Base-by-base conservation (phyloP, 1,140 invertebrate species). In the Lasioglossum baleicum region DNA sequence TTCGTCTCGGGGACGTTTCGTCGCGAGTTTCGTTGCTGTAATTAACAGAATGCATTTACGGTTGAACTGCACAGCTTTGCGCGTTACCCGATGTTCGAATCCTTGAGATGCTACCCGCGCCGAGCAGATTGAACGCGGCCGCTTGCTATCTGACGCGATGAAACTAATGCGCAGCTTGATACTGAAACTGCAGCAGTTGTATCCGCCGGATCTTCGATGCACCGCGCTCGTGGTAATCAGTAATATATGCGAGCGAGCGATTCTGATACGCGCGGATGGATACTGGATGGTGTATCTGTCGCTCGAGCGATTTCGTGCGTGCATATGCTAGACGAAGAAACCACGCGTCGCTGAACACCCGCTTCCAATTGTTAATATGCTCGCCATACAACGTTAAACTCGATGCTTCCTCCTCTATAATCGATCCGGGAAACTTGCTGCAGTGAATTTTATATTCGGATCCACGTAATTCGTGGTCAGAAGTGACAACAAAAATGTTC, bases 131-230 rank as follows among this genome's bases (percentile, higher is more conserved):
- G 73, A 85, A 85, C 60, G 68, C 51, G 20, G 10, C 35, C 56
- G 73, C 71, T 53, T 22, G 65, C 42, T 75, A 84, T 84, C 82
- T 74, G 83, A 85, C 73, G 73, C 65, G 73, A 70, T 65, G 61
- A 60, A 65, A 65, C 61, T 63, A 77, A 63, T 63, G 69, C 10
- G 48, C 31, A 15, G 48, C 10, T 51, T 64, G 75, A 79, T 79
- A 65, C 22, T 20, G 69, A 53, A 78, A 78, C 31, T 78, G 75
- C 68, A 64, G 20, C 44, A 1, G 31, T 15, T 22, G 69, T 73
- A 79, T 79, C 76, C 69, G 76, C 10, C 61, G 76, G 76, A 79
- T 72, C 76, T 73, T 79, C 61, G 76, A 65, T 63, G 60, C 40
- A 58, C 69, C 61, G 42, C 15, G 65, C n/a, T n/a, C 48, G 69